phyloP scores from a whole-genome alignment of 64 coral and sea anemone genomes.

The Astreopora myriophthalma region DNA sequence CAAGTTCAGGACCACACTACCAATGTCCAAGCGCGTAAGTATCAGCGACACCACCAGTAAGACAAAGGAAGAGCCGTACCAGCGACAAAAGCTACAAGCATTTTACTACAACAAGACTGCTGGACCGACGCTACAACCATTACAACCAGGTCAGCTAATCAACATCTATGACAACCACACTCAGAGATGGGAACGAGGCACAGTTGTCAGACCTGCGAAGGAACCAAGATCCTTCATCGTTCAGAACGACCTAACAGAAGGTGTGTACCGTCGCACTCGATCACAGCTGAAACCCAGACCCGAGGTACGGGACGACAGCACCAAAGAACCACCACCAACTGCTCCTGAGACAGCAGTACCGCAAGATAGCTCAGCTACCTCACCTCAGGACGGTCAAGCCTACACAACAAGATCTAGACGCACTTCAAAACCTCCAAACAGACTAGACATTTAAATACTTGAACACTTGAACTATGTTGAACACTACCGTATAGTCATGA shows the following conservation, averaged over 20 bases:
- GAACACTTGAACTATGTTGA: not conserved
- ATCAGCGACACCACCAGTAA: constrained; percentile 9
- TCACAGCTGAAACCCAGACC: constrained; percentile 22
- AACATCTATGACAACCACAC: constrained; percentile 45
- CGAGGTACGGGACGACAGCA: not conserved
- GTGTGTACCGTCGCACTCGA: constrained; percentile 14
- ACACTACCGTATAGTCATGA: not conserved
- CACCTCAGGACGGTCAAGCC: constrained; percentile 3
- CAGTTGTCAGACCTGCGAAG: constrained; percentile 43
- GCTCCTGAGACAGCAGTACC: not conserved
- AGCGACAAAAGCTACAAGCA: constrained; percentile 19
- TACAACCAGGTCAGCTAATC: constrained; percentile 47
- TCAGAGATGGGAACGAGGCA: constrained; percentile 34
- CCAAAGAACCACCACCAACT: not conserved
- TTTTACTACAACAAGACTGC: constrained; percentile 72
- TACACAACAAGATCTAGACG: constrained; percentile 31
- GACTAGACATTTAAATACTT: constrained; percentile 35
- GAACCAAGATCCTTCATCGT: constrained; percentile 66
- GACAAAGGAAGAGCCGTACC: constrained; percentile 49
- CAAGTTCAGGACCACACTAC: constrained; percentile 73
- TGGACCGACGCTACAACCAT: constrained; percentile 43
- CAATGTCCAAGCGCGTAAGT: constrained; percentile 39
- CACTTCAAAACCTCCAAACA: constrained; percentile 28
- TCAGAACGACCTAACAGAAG: constrained; percentile 18
- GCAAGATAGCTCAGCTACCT: not conserved